These are phyloP conservation scores for Rallus crepitans DNA, from an alignment of 2,797 vertebrate species.

Conservation along the genomic window DNA sequence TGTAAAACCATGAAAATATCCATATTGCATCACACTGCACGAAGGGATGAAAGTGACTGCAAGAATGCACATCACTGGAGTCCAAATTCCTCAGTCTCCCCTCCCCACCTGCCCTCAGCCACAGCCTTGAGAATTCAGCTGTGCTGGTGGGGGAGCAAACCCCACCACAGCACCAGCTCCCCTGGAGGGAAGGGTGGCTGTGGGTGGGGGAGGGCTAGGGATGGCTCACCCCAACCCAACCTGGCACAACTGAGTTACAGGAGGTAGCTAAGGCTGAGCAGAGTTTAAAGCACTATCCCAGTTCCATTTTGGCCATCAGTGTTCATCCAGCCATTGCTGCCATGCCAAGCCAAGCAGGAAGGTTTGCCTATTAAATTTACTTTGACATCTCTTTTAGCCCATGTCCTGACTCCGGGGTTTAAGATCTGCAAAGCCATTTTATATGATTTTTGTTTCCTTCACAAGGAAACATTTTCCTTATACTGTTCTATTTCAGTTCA, in stretches of 20 bases:
- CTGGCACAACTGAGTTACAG: background rate
- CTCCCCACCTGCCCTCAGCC: rapidly evolving
- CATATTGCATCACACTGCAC: rapidly evolving
- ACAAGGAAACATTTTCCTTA: background rate
- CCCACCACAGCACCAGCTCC: rapidly evolving
- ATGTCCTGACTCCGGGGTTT: background rate
- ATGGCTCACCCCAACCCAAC: rapidly evolving
- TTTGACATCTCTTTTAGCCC: background rate
- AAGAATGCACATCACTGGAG: rapidly evolving
- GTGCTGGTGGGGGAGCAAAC: rapidly evolving
- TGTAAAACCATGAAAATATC: background rate
- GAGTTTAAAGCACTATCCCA: background rate
- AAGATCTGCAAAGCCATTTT: background rate
- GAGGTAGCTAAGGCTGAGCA: background rate
- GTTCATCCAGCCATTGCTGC: background rate
- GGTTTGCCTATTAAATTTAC: background rate
- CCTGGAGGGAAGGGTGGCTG: background rate
- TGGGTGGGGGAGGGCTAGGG: background rate
- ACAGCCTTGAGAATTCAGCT: background rate
- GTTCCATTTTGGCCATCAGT: background rate
- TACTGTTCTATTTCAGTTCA: background rate
- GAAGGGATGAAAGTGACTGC: rapidly evolving
- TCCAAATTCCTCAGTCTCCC: rapidly evolving
- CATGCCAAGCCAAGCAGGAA: background rate
- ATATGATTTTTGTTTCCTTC: background rate